phyloP scores from a whole-genome alignment of 1,140 invertebrate genomes.

The Drosophila pseudoananassae region DNA sequence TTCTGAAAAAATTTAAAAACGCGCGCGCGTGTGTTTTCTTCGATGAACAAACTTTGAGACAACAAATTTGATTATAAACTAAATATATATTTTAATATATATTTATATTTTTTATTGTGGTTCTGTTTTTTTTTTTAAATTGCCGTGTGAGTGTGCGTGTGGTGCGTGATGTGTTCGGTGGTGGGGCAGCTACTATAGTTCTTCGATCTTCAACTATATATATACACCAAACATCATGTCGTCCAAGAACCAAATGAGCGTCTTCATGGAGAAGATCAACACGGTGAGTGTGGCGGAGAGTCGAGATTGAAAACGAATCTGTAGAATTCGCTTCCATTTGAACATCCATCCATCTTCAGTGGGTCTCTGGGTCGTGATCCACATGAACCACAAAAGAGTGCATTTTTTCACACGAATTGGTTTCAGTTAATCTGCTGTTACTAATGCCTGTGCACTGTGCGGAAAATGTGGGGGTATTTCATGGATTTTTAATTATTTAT shows the following conservation, averaged over 20 bases:
- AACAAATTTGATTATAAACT: neutral
- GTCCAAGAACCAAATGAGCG: conserved; percentile 82
- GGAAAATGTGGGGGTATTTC: neutral
- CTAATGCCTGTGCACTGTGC: neutral
- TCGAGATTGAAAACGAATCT: neutral
- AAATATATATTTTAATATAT: neutral
- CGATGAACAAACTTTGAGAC: neutral
- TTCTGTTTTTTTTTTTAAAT: conserved; percentile 22
- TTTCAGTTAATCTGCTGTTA: conserved; percentile 1
- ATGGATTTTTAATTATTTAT: too few species aligned
- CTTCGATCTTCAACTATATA: neutral
- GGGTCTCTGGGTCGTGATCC: conserved; percentile 35
- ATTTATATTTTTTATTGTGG: conserved; percentile 17
- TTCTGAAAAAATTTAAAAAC: conserved; percentile 18
- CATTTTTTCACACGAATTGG: conserved; percentile 23
- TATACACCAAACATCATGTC: conserved; percentile 54
- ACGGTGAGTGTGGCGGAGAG: conserved; percentile 66
- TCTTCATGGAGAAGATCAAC: conserved; percentile 84
- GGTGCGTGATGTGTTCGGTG: conserved; percentile 32
- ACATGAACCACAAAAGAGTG: conserved; percentile 21
- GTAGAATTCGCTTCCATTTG: neutral
- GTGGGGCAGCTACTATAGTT: conserved; percentile 23
- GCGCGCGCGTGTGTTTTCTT: conserved; percentile 50
- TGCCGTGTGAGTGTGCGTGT: conserved; percentile 2
- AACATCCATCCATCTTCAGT: neutral